Percentiles rank a stretch among this genome's conserved stretches.
phyloP scores from a whole-genome alignment of 2,888 invertebrate species.

The Melinaea menophilus region DNA sequence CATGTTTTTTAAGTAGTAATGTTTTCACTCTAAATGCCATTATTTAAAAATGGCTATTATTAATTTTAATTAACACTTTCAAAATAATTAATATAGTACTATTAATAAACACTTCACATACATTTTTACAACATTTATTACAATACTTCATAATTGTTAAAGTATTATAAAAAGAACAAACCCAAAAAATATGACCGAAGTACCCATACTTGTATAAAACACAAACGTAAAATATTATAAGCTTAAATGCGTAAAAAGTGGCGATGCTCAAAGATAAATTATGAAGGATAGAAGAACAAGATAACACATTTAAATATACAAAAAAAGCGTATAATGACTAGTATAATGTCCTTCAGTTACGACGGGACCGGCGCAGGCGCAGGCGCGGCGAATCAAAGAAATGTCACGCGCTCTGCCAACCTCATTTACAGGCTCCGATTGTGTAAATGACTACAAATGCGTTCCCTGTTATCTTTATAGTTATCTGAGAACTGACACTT shows the following conservation, averaged over 20 bases:
- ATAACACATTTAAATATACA: conserved; percentile 24
- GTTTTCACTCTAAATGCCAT: too few relatives aligned
- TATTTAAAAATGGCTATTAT: neutral
- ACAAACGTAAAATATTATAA: conserved; percentile 8
- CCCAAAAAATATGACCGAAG: too few relatives aligned
- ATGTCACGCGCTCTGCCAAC: conserved; percentile 32
- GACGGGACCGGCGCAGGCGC: conserved; percentile 14
- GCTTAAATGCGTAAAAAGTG: conserved; percentile 18
- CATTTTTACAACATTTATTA: too few relatives aligned
- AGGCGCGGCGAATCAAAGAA: conserved; percentile 37
- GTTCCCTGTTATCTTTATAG: conserved; percentile 16
- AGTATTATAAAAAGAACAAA: too few relatives aligned
- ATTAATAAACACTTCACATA: too few relatives aligned
- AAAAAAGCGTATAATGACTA: conserved; percentile 25
- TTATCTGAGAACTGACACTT: conserved; percentile 20
- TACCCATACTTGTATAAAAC: neutral
- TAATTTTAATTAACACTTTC: neutral
- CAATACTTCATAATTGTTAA: too few relatives aligned
- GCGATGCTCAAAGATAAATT: conserved; percentile 22
- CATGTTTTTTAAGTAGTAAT: too few relatives aligned
- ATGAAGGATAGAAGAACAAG: conserved; percentile 22
- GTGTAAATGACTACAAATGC: conserved; percentile 21
- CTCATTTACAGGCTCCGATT: conserved; percentile 16
- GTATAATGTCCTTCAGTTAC: conserved; percentile 18
- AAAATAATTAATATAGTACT: neutral